Percentiles rank a stretch among this genome's conserved stretches.
These are phyloP conservation scores for Glaucidium brasilianum DNA, from an alignment of 2,113 vertebrate genomes.

Conservation along the genomic window DNA sequence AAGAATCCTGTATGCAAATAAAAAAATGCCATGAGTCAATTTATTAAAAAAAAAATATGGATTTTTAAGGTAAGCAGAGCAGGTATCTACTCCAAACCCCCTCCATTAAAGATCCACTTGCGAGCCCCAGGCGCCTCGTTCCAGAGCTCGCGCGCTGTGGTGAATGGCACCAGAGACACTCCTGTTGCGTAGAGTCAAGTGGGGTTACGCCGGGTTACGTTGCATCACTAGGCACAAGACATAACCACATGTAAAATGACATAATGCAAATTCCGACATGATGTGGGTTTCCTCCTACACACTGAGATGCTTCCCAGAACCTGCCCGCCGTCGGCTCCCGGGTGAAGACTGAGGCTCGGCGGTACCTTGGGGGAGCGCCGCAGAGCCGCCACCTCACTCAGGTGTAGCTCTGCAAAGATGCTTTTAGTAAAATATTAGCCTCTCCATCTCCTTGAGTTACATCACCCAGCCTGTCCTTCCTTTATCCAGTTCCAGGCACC, in stretches of 20 bases:
- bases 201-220: neutral
- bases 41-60: neutral
- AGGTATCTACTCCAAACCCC: neutral
- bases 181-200: neutral
- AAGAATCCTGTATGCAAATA: neutral
- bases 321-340: neutral
- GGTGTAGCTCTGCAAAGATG: fast-evolving
- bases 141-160: neutral
- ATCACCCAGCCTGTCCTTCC: neutral
- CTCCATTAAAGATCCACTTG: neutral
- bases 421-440: neutral
- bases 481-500: fast-evolving
- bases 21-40: neutral
- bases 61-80: neutral
- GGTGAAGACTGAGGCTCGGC: neutral
- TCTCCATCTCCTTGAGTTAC: neutral
- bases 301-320: neutral
- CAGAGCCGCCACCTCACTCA: neutral
- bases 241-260: constrained; percentile 49
- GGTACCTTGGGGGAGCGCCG: neutral
- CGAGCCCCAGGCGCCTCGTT: neutral
- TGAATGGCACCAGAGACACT: constrained; percentile 20
- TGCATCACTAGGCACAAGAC: constrained; percentile 56
- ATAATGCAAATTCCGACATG: constrained; percentile 33
- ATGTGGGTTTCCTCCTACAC: neutral